Evolutionary conservation across 2,888 invertebrate species (phyloP), one percentile per base, ranked within the genome.

Genomic region (Rhingia rostrata): DNA sequence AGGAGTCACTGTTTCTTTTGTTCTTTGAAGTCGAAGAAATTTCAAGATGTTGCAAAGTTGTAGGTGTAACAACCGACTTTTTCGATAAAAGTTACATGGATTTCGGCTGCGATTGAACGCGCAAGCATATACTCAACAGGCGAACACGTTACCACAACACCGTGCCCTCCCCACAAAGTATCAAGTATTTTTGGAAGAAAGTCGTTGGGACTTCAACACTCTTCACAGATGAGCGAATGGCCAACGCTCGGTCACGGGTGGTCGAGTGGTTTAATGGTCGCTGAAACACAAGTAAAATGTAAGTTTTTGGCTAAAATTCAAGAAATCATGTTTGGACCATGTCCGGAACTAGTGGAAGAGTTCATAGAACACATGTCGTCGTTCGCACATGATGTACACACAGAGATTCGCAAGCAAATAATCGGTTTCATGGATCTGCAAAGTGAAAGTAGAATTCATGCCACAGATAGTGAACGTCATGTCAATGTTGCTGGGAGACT

Each of bases 401-500:
- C 94, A 39, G 97, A 98, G 87, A 96, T 99, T 3, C 95, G 96
- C 88, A 97, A 96, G 90, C 95, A 96, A 87, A 94, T 99, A 58
- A 95, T 98, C 70, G 95, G 95, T 45, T 99, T 99, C 91, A 96
- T 99, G 88, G 99, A 99, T 92, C 97, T 98, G 99, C 89, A 97
- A 97, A 91, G 94, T 95, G 43, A 96, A 97, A 87, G 94, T 96
- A 4, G 95, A 96, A 37, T 93, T 95, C 58, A 92, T 99, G 73
- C 96, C 98, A 0, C 95, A 96, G 90, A 94, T 96, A 9, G 94
- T 98, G 60, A 93, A 94, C 32, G 94, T 95, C 87, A 92, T 99
- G 7, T 94, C 95, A 45, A 93, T 97, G 90, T 92, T 98, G 12
- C 92, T 97, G 0, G 93, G 95, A 72, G 97, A 98, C 89, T 93